phyloP scores from a whole-genome alignment of 2,888 invertebrate genomes.

The Ferrisia virgata region DNA sequence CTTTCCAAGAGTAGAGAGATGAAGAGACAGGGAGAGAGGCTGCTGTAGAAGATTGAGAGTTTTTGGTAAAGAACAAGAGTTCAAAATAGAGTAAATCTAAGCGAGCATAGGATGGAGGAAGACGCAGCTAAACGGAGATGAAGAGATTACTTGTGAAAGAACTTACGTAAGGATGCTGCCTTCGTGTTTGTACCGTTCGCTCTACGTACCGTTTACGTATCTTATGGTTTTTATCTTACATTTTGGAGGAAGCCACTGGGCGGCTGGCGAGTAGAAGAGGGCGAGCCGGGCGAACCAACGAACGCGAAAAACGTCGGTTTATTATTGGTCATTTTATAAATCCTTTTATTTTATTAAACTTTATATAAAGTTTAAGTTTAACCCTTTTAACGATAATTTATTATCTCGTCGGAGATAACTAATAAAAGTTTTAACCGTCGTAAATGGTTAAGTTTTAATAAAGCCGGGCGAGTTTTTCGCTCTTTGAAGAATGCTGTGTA shows the following conservation, averaged over 20 bases:
- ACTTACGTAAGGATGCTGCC: no score
- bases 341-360: conserved; percentile 39
- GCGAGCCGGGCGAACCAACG: background rate
- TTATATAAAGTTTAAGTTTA: conserved; percentile 40
- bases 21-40: background rate
- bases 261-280: background rate
- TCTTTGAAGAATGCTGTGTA: conserved; percentile 36
- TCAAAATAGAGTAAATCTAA: no score
- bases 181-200: no score
- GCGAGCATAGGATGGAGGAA: no score
- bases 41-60: no score
- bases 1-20: background rate
- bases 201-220: no score
- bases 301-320: conserved; percentile 15
- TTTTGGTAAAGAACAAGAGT: no score
- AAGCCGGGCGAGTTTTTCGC: conserved; percentile 35
- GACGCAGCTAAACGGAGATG: no score
- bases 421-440: conserved; percentile 44
- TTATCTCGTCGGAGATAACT: conserved; percentile 44
- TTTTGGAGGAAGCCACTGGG: no score
- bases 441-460: conserved; percentile 46
- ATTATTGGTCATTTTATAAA: conserved; percentile 41
- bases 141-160: no score
- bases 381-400: conserved; percentile 46
- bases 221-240: background rate